Conservation (phyloP, 2,797 vertebrate species). For the Sebastes elongatus region DNA sequence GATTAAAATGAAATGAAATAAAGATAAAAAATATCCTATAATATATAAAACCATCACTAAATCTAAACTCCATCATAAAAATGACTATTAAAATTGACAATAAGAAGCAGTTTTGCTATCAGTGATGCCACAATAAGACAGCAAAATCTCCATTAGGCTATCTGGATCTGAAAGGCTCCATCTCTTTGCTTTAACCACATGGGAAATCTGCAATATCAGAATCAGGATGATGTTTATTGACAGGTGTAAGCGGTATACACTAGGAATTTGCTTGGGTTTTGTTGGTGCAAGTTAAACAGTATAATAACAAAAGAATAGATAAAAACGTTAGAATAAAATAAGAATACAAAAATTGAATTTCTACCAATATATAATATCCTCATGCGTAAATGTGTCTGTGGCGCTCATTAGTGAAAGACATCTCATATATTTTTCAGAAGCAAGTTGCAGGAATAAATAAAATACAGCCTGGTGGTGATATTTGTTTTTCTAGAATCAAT, state of each 20-base stretch:
- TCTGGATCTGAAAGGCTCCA: not conserved
- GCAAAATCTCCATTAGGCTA: not conserved
- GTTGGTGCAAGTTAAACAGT: no score
- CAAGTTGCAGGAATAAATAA: accelerated
- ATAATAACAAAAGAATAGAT: no score
- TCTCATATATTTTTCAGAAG: not conserved
- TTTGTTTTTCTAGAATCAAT: not conserved
- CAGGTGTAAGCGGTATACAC: no score
- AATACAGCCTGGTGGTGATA: not conserved
- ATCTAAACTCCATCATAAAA: not conserved
- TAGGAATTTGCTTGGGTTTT: no score
- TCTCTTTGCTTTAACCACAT: not conserved
- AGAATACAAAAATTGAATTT: no score
- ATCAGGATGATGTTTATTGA: no score
- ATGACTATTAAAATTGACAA: not conserved
- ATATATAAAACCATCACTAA: not conserved
- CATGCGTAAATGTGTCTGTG: not conserved
- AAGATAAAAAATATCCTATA: not conserved
- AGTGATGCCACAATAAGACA: not conserved
- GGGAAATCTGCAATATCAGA: not conserved
- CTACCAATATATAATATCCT: no score
- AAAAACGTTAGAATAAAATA: no score
- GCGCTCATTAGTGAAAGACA: not conserved
- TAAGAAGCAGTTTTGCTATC: no score
- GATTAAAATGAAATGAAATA: not conserved